Conservation (phyloP, 30 jellyfish, hydroid and myxozoan species). For the Pseudorhiza aurosa region DNA sequence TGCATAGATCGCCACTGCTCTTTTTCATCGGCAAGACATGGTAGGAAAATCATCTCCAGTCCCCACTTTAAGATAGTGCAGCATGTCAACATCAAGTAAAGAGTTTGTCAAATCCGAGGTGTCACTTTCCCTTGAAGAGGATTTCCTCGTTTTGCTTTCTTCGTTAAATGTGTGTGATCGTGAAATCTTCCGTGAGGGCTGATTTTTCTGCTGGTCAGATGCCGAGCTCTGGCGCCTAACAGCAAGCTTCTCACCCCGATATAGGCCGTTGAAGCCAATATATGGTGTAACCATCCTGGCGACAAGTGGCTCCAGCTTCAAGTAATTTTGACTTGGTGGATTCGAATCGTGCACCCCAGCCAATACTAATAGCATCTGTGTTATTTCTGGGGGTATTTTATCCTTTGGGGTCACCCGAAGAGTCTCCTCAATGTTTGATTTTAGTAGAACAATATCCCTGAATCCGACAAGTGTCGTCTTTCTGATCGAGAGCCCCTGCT, state of each 20-base stretch:
- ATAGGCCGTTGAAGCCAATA: conserved; percentile 83
- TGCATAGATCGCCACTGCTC: background rate
- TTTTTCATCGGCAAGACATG: conserved; percentile 40
- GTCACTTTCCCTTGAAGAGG: conserved; percentile 41
- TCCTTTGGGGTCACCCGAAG: conserved; percentile 59
- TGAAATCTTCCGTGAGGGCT: conserved; percentile 47
- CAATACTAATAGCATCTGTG: conserved; percentile 83
- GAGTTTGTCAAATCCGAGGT: conserved; percentile 51
- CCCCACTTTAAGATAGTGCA: conserved; percentile 54
- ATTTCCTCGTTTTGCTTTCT: conserved; percentile 56
- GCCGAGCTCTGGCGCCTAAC: conserved; percentile 72
- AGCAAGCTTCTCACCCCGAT: conserved; percentile 57
- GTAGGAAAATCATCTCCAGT: conserved; percentile 44
- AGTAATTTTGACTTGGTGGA: conserved; percentile 89
- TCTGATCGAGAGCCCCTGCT: conserved; percentile 81
- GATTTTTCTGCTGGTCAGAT: conserved; percentile 47
- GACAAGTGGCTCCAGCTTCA: conserved; percentile 81
- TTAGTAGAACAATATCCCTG: conserved; percentile 85
- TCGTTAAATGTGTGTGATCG: conserved; percentile 77
- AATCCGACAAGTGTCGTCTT: conserved; percentile 84
- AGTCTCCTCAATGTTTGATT: conserved; percentile 82
- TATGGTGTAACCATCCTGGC: conserved; percentile 84
- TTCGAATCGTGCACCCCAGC: conserved; percentile 87
- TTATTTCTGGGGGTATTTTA: conserved; percentile 68
- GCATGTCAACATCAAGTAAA: conserved; percentile 59